A percentile compares a stretch with the other conserved stretches of the same genome.
Conservation (phyloP, 2,797 vertebrate genomes). For the Myoxocephalus aenaeus region DNA sequence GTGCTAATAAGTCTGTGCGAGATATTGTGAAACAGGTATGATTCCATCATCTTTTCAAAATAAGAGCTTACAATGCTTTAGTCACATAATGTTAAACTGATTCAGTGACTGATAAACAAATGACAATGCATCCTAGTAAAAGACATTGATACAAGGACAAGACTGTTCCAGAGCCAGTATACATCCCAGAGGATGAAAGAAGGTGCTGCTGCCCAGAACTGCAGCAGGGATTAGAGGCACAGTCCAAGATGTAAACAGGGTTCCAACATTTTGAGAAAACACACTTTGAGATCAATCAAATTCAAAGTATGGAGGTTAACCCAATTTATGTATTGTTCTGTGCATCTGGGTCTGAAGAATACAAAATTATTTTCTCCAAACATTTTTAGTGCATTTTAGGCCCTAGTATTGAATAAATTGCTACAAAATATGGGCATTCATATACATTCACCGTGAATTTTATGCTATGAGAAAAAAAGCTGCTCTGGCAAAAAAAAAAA, state of each 20-base stretch:
- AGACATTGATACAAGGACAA: conserved; percentile 35
- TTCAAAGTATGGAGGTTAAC: not conserved
- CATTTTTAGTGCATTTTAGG: conserved; percentile 8
- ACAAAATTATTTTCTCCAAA: not conserved
- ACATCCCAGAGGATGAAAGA: conserved; percentile 34
- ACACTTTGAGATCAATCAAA: not conserved
- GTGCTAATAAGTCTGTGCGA: conserved; percentile 47
- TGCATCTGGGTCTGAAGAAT: not conserved
- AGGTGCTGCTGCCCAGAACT: not conserved
- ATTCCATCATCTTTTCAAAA: conserved; percentile 43
- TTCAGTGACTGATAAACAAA: conserved; percentile 14
- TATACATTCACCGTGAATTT: not conserved
- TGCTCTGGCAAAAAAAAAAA: not conserved
- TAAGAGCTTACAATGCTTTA: conserved; percentile 28
- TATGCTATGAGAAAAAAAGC: not conserved
- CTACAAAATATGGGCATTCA: not conserved
- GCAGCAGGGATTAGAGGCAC: conserved; percentile 1
- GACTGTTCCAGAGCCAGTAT: conserved; percentile 34
- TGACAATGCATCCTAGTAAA: conserved; percentile 12
- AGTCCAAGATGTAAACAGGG: not conserved
- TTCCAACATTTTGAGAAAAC: not conserved
- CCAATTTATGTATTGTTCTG: not conserved
- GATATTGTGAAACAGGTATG: conserved; percentile 13
- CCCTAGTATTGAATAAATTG: not conserved
- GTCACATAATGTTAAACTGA: not conserved